Evolutionary conservation across 1,140 invertebrate species (phyloP), one percentile per base, ranked within the genome.

Genomic region (Conus ventricosus): DNA sequence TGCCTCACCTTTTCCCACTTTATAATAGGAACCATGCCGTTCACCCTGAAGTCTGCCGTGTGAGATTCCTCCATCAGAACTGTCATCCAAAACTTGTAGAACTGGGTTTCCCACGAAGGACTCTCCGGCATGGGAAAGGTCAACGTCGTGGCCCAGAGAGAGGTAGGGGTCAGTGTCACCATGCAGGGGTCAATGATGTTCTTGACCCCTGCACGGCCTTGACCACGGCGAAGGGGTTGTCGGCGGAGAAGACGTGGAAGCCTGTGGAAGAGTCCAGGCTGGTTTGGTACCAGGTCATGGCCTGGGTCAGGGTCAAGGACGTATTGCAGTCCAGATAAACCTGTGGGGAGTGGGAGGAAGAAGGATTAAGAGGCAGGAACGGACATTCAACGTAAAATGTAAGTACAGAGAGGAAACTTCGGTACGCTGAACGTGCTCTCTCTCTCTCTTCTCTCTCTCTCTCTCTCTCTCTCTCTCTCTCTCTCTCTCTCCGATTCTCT

Each of bases 181-280:
- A 83, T 83, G 54, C 81, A 83, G n/a, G 81, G 81, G 81, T 83
- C 81, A 57, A 83, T 25, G 53, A 54, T 23, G 15, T 20, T 10
- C 5, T 6, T n/a, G 17, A n/a, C 53, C 17, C 81, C 10, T 8
- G 53, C 53, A 83, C 81, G 17, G 54, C 55, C 81, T 83, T 83
- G 81, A 57, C 13, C 13, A n/a, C 81, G 6, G 55, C 6, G 81
- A 83, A n/a, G 53, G 81, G 54, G 11, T 6, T n/a, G 55, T 55
- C 81, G 7, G 25, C 17, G 81, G 23, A 53, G 17, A 83, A 11
- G 53, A 8, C 1, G 81, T 83, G 81, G 53, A 20, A 55, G 5
- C 53, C 67, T 23, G 67, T 23, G 55, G 23, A 4, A 0, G 81
- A 13, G 54, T 83, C 81, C 55, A 83, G 15, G 25, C 25, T 78